Evolutionary conservation across 2,797 vertebrate genomes (phyloP).

Genomic region (Centroberyx gerrardi): DNA sequence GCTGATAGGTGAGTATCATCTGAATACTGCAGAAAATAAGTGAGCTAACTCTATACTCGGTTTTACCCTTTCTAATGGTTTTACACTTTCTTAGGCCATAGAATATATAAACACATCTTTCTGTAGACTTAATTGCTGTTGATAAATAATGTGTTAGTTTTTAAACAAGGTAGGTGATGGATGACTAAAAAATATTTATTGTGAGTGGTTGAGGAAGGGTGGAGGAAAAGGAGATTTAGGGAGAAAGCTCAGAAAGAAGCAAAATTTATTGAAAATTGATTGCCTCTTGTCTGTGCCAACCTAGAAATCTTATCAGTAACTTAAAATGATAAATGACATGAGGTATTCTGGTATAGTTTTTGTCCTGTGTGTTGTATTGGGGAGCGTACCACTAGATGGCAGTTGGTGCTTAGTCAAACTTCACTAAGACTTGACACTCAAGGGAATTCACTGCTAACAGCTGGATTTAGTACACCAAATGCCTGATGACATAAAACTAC

Average conservation of each 20-base stretch:
- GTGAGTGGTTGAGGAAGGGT: not conserved
- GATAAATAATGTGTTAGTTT: no score
- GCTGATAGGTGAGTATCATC: no score
- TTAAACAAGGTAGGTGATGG: not conserved
- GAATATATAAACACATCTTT: no score
- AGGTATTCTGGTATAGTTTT: not conserved
- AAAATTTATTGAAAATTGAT: no score
- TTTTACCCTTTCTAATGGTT: no score
- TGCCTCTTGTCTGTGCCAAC: no score
- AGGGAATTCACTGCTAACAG: not conserved
- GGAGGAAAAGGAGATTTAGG: not conserved
- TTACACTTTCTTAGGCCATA: no score
- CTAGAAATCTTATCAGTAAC: not conserved
- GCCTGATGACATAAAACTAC: not conserved
- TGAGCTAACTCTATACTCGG: no score
- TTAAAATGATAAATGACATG: not conserved
- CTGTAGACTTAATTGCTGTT: no score
- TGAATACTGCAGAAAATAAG: no score
- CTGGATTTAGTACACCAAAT: not conserved
- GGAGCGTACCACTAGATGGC: constrained; percentile 61
- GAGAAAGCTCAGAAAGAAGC: no score
- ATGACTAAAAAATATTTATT: not conserved
- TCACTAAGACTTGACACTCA: not conserved
- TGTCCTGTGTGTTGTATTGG: not conserved
- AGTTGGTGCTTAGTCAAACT: constrained; percentile 23